phyloP scores from a whole-genome alignment of 2,888 invertebrate genomes.

The Acleris cristana region DNA sequence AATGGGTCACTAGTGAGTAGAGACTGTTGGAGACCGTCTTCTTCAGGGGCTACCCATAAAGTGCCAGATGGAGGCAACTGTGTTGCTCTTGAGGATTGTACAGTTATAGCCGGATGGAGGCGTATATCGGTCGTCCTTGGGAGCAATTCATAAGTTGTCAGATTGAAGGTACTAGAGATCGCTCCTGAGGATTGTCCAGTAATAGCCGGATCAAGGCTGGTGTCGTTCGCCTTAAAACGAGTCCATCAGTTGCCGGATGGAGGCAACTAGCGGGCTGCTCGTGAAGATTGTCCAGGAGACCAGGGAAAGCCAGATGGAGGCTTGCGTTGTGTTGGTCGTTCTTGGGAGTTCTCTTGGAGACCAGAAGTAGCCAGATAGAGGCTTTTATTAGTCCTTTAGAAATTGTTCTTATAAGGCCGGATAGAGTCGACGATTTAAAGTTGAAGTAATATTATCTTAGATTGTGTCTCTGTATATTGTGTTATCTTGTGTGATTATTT shows the following conservation, averaged over 20 bases:
- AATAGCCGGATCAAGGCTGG: neutral
- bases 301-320: no score
- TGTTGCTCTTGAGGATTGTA: neutral
- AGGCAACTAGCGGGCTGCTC: neutral
- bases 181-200: conserved; percentile 6
- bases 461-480: no score
- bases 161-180: neutral
- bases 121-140: conserved; percentile 7
- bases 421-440: no score
- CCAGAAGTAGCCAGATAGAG: no score
- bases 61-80: neutral
- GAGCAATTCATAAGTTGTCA: neutral
- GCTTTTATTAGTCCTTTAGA: no score
- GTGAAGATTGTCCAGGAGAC: no score
- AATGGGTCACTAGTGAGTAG: neutral
- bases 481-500: no score
- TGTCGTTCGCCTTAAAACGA: neutral
- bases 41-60: neutral
- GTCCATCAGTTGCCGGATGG: conserved; percentile 2
- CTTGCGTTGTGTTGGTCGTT: no score
- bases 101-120: conserved; percentile 7
- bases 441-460: no score
- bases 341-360: no score
- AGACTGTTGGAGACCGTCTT: neutral
- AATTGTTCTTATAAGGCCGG: no score